A percentile compares a stretch with the other conserved stretches of the same genome.
Evolutionary conservation across 2,888 invertebrate species (phyloP).

Genomic region (Chelonus formosanus): DNA sequence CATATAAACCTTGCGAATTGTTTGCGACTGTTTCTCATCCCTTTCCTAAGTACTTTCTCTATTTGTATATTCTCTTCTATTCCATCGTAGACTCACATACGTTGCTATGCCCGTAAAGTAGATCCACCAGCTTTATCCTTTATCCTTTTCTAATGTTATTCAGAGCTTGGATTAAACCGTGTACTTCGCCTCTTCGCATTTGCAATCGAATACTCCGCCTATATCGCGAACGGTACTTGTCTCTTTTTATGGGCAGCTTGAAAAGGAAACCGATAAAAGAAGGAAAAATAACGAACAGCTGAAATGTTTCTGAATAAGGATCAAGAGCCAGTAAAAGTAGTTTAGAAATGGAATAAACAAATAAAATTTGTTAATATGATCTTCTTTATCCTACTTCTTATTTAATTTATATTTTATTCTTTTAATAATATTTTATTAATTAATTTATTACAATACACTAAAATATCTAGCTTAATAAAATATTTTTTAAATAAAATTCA

Average conservation of each 20-base stretch:
- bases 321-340: conserved; percentile 33
- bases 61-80: conserved; percentile 36
- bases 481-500: no score
- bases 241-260: conserved; percentile 42
- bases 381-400: neutral
- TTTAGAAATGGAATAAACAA: neutral
- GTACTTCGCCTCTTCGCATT: conserved; percentile 47
- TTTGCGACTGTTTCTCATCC: conserved; percentile 42
- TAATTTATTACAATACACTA: conserved; percentile 43
- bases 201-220: conserved; percentile 44
- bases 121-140: conserved; percentile 15
- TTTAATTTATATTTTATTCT: conserved; percentile 4
- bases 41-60: conserved; percentile 33
- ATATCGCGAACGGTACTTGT: conserved; percentile 37
- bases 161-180: conserved; percentile 56
- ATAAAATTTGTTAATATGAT: conserved; percentile 17
- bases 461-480: no score
- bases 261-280: conserved; percentile 23
- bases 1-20: conserved; percentile 48
- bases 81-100: conserved; percentile 2
- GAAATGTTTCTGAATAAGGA: conserved; percentile 41
- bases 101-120: conserved; percentile 14
- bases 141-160: conserved; percentile 52
- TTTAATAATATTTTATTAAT: conserved; percentile 38
- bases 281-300: conserved; percentile 17